Evolutionary conservation across 2,113 vertebrate species (phyloP).

Genomic region (Pseudorasbora parva): DNA sequence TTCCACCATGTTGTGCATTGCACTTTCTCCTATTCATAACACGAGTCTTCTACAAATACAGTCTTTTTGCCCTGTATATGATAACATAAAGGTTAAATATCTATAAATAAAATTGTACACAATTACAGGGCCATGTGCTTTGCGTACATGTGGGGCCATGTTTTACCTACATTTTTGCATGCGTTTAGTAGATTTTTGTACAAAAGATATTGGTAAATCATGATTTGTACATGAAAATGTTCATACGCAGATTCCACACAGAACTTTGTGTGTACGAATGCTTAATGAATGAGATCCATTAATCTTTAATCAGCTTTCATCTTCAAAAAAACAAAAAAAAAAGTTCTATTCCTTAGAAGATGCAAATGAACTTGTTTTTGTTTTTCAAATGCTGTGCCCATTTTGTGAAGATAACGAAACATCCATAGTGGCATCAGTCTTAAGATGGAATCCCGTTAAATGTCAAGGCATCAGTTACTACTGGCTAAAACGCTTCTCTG

Average conservation of each 20-base stretch:
- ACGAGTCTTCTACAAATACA: no score
- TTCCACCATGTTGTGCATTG: no score
- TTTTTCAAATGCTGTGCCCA: background rate
- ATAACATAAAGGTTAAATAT: background rate
- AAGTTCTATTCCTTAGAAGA: slow-evolving; percentile 55
- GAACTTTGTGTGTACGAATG: background rate
- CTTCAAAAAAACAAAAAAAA: slow-evolving; percentile 52
- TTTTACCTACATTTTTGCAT: background rate
- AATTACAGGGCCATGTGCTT: background rate
- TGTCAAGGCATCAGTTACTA: background rate
- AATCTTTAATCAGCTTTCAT: slow-evolving; percentile 69
- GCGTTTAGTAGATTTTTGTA: background rate
- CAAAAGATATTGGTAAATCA: background rate
- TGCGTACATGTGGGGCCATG: background rate
- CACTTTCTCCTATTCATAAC: no score
- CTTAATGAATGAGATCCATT: slow-evolving; percentile 51
- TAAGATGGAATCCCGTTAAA: slow-evolving; percentile 3
- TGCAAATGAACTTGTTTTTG: slow-evolving; percentile 54
- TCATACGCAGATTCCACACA: background rate
- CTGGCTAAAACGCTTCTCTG: background rate
- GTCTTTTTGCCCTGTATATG: background rate
- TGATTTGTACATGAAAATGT: background rate
- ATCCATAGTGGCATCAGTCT: background rate
- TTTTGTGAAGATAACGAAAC: slow-evolving; percentile 29
- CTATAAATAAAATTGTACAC: background rate